Base-by-base conservation (phyloP, 1,140 invertebrate genomes). In the Planococcus citri region DNA sequence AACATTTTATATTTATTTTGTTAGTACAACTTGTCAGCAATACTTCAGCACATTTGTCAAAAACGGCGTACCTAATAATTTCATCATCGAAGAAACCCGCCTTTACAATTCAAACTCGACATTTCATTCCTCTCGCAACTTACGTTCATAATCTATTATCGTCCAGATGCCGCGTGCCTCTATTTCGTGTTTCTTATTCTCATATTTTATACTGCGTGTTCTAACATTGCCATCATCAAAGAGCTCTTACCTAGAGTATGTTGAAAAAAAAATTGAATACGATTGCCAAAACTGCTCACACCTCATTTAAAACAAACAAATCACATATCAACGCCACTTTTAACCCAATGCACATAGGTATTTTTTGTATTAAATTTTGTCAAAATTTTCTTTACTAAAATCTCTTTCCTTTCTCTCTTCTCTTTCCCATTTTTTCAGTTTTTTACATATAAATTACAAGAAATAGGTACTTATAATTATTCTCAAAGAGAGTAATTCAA, bases 241-340 rank as follows among this genome's bases (percentile, higher is more conserved):
- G 60, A 64, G 24, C 21, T 27, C 25, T n/a, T n/a, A 27, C 60
- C 60, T 20, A 51, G 41, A 10, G 25, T 25, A 25, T n/a, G 60
- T 25, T 17, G 60, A 64, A 17, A 51, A 51, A 64, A 64, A 64
- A 64, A 64, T 64, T 64, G 24, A 64, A 25, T 9, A 6, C 25
- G 10, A 64, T 64, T 64, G 60, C 60, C 60, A 64, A 64, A 64
- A 64, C 25, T 24, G 25, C 60, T 64, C 22, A 64, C 60, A 64
- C 60, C 60, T 64, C 60, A 64, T 64, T 64, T 64, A 64, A 64
- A 25, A 25, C 22, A 20, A 25, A 64, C 60, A 64, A 64, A 64
- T 64, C 60, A 64, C 60, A 64, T 64, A 25, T 64, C 22, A 64
- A 64, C 60, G 60, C 25, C 41, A 51, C n/a, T 51, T 51, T 51